Base-by-base conservation (phyloP, 2,113 vertebrate species). In the Hypanus sabinus region DNA sequence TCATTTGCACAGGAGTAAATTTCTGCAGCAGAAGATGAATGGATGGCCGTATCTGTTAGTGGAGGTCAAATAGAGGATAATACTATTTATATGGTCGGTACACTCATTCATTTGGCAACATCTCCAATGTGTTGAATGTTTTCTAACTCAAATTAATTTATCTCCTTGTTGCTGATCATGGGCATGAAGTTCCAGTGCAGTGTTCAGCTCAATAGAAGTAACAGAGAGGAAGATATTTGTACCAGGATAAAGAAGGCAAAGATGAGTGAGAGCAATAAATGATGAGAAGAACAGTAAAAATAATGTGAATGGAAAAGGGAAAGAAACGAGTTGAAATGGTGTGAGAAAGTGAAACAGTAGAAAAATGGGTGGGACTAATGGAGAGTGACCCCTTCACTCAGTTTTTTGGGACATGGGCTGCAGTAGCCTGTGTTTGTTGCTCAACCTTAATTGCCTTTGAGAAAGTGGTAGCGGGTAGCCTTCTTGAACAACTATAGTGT, bases 1-100 rank as follows among this genome's bases (percentile, higher is more conserved):
- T 79, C n/a, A 79, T 88, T 88, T 65, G 60, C 85, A 65, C 85
- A 65, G 60, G 85, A 88, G 85, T 88, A 65, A 33, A 33, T 88
- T 65, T 88, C 85, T 88, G 14, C 30, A 88, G 85, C 85, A 65
- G 14, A 14, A 65, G 85, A 33, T 33, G 85, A 65, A 88, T 88
- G 57, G 85, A 20, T 88, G 85, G 30, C 27, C 60, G 18, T 2
- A 18, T 33, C n/a, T 0, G 1, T 30, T 8, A 62, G 4, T 4
- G 38, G 80, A 65, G 60, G 85, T 88, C 30, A 88, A 20, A 33
- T 16, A 65, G 85, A n/a, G 60, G 57, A 88, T 88, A 62, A n/a
- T 88, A 30, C 0, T 88, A 1, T 65, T 2, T 33, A 33, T 65
- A 14, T n/a, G 30, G 14, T 33, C n/a, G 57, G 57, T 33, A n/a